Percentiles rank a stretch among this genome's conserved stretches.
Evolutionary conservation across 1,140 invertebrate species (phyloP).

Genomic region (Pseudomyrmex flavicornis): DNA sequence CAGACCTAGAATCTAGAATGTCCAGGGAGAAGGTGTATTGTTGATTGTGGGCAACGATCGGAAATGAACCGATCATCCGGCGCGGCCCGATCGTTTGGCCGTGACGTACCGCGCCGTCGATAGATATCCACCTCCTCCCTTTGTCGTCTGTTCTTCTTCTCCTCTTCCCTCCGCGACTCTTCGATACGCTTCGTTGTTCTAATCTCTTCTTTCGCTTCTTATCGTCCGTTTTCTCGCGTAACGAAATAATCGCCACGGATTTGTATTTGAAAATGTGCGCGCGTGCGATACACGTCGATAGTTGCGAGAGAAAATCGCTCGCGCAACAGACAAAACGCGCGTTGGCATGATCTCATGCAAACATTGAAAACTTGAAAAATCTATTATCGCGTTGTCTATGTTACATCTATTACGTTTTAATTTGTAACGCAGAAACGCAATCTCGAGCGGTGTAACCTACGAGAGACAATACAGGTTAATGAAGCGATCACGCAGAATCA

Average conservation of each 20-base stretch:
- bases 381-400: too few relatives aligned
- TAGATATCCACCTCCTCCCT: constrained; percentile 54
- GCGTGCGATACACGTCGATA: neutral
- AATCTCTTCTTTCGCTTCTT: neutral
- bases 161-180: neutral
- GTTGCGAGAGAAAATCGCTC: neutral
- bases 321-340: too few relatives aligned
- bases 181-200: neutral
- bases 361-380: too few relatives aligned
- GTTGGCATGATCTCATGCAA: too few relatives aligned
- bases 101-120: constrained; percentile 57
- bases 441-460: constrained; percentile 18
- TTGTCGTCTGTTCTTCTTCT: constrained; percentile 15
- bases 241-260: neutral
- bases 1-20: constrained; percentile 66
- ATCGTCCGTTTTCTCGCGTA: neutral
- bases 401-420: too few relatives aligned
- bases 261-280: neutral
- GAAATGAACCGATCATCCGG: constrained; percentile 75
- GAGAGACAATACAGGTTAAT: constrained; percentile 54
- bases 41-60: constrained; percentile 70
- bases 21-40: constrained; percentile 58
- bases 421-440: constrained; percentile 22
- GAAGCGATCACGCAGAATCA: constrained; percentile 56
- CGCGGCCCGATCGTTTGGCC: constrained; percentile 44